These are phyloP conservation scores for Adoxophyes honmai DNA, from an alignment of 1,140 invertebrate genomes.

Conservation along the genomic window DNA sequence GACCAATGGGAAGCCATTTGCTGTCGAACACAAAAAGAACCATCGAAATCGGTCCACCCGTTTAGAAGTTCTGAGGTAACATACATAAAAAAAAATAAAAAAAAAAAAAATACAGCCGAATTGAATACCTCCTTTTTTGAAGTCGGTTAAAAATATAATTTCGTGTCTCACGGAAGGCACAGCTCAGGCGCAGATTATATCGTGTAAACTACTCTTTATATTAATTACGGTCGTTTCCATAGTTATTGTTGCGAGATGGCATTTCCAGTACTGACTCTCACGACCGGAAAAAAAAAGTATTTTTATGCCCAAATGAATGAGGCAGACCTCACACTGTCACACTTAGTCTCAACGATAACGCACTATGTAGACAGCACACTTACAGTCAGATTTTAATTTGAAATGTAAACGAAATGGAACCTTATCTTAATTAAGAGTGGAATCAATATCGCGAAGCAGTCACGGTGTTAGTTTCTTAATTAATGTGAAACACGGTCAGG, in stretches of 20 bases:
- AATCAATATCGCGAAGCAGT: constrained; percentile 11
- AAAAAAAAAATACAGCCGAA: too few relatives aligned
- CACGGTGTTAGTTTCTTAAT: constrained; percentile 28
- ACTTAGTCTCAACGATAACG: constrained; percentile 29
- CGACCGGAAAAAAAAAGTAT: constrained; percentile 29
- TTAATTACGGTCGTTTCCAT: constrained; percentile 44
- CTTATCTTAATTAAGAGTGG: background rate
- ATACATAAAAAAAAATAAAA: too few relatives aligned
- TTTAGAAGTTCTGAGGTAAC: too few relatives aligned
- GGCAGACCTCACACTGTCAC: constrained; percentile 47
- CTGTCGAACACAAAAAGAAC: too few relatives aligned
- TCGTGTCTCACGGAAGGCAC: constrained; percentile 52
- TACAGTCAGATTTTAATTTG: constrained; percentile 13
- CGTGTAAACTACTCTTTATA: constrained; percentile 59
- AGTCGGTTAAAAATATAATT: constrained; percentile 68
- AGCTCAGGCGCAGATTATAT: constrained; percentile 52
- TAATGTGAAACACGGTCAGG: constrained; percentile 48
- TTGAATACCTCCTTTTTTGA: too few relatives aligned
- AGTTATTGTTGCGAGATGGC: constrained; percentile 46
- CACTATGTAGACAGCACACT: constrained; percentile 12
- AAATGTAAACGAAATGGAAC: constrained; percentile 8
- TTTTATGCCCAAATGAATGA: constrained; percentile 30
- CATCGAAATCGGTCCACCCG: too few relatives aligned
- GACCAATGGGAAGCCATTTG: too few relatives aligned
- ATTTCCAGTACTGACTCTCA: constrained; percentile 53